These are phyloP conservation scores for Tupiocoris notatus DNA, from an alignment of 2,888 invertebrate species.

Conservation along the genomic window DNA sequence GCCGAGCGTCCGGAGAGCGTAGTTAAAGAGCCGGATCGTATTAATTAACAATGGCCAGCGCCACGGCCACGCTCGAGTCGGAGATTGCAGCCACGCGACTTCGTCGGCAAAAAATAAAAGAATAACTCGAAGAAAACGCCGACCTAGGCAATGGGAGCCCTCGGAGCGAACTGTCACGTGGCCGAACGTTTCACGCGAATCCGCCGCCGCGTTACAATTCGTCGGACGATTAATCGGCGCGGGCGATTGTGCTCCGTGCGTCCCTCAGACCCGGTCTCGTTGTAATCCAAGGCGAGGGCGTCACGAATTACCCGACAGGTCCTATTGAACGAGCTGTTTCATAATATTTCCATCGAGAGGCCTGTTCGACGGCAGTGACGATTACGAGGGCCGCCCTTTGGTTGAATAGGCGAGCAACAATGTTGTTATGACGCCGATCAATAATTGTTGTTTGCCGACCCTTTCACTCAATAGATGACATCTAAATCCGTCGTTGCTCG, in stretches of 20 bases:
- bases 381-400: neutral
- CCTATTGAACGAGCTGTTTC: too few relatives aligned
- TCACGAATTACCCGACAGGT: too few relatives aligned
- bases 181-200: conserved; percentile 46
- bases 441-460: too few relatives aligned
- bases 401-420: neutral
- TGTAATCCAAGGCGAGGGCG: too few relatives aligned
- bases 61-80: conserved; percentile 32
- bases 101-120: conserved; percentile 41
- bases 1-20: neutral
- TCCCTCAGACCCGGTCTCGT: too few relatives aligned
- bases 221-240: neutral
- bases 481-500: too few relatives aligned
- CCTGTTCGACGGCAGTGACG: neutral
- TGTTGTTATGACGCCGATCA: neutral
- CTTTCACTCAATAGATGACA: too few relatives aligned
- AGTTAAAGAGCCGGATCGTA: neutral
- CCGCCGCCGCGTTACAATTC: conserved; percentile 13
- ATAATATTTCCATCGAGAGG: neutral
- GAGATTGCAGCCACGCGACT: conserved; percentile 41
- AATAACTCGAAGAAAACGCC: too few relatives aligned
- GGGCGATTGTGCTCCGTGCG: too few relatives aligned
- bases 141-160: too few relatives aligned
- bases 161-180: conserved; percentile 46
- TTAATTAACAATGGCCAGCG: conserved; percentile 12